These are phyloP conservation scores for Nylanderia fulva DNA, from an alignment of 1,140 invertebrate genomes.

Conservation along the genomic window DNA sequence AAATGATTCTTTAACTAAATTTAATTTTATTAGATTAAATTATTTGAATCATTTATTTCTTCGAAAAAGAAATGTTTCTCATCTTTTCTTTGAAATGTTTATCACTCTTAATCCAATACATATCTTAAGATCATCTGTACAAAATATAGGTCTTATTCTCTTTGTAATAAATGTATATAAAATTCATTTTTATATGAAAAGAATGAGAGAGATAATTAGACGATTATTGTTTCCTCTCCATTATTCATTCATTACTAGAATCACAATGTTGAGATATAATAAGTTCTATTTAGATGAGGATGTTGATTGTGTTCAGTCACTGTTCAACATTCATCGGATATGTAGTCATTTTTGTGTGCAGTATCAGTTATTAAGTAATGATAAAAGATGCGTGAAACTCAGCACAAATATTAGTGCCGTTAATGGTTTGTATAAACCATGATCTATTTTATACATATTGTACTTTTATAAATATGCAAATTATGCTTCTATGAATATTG, in stretches of 20 bases:
- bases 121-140: not conserved
- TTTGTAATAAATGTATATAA: slow-evolving; percentile 46
- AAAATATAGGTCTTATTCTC: slow-evolving; percentile 4
- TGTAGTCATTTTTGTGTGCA: slow-evolving; percentile 7
- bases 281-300: not conserved
- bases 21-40: too few relatives aligned
- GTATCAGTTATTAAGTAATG: slow-evolving; percentile 18
- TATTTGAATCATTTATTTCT: not conserved
- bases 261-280: too few relatives aligned
- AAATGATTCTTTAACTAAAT: too few relatives aligned
- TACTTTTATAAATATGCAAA: slow-evolving; percentile 62
- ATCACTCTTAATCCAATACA: not conserved
- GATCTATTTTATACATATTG: slow-evolving; percentile 66
- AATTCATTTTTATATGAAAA: slow-evolving; percentile 31
- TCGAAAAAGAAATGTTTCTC: not conserved
- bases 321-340: not conserved
- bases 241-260: not conserved
- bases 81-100: not conserved
- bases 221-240: slow-evolving; percentile 25
- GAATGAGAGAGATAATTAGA: not conserved
- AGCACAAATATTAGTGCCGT: slow-evolving; percentile 32
- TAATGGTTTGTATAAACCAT: slow-evolving; percentile 56
- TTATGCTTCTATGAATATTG: slow-evolving; percentile 51
- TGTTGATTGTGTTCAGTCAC: not conserved
- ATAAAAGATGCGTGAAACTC: not conserved